Conservation (phyloP, 2,888 invertebrate species). For the Spodoptera exigua region DNA sequence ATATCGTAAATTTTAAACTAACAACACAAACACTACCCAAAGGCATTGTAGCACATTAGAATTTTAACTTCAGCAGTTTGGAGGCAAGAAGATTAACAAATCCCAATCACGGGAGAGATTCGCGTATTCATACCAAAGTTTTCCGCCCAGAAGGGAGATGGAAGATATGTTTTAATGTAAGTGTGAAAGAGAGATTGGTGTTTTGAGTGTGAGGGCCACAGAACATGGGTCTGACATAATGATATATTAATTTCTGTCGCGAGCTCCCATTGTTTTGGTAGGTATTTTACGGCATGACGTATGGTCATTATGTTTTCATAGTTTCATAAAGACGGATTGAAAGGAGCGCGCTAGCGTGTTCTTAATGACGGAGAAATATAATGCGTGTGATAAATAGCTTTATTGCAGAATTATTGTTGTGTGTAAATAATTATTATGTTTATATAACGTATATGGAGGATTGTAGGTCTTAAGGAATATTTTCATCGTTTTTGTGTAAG, state of each 20-base stretch:
- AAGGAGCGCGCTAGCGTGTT: slow-evolving; percentile 76
- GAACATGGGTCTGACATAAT: slow-evolving; percentile 88
- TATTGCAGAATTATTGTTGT: slow-evolving; percentile 58
- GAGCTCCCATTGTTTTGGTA: slow-evolving; percentile 86
- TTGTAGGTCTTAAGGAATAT: not conserved
- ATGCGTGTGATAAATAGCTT: slow-evolving; percentile 76
- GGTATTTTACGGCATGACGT: slow-evolving; percentile 87
- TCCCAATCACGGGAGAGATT: slow-evolving; percentile 85
- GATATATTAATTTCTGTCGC: slow-evolving; percentile 89
- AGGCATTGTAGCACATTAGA: slow-evolving; percentile 81
- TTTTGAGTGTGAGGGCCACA: slow-evolving; percentile 68
- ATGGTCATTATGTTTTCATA: slow-evolving; percentile 89
- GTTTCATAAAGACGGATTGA: slow-evolving; percentile 85
- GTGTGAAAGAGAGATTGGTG: slow-evolving; percentile 63
- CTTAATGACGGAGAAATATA: slow-evolving; percentile 81
- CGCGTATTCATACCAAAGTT: slow-evolving; percentile 82
- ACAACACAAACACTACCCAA: slow-evolving; percentile 72
- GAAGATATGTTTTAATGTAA: slow-evolving; percentile 22
- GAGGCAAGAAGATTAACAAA: slow-evolving; percentile 83
- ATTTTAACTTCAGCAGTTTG: slow-evolving; percentile 82
- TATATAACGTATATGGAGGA: no score
- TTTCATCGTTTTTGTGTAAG: no score
- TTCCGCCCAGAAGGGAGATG: slow-evolving; percentile 73
- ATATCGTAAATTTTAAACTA: slow-evolving; percentile 52
- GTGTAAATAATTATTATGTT: slow-evolving; percentile 23